Percentiles rank a stretch among this genome's conserved stretches.
Evolutionary conservation across 2,797 vertebrate genomes (phyloP).

Genomic region (Perodicticus potto): DNA sequence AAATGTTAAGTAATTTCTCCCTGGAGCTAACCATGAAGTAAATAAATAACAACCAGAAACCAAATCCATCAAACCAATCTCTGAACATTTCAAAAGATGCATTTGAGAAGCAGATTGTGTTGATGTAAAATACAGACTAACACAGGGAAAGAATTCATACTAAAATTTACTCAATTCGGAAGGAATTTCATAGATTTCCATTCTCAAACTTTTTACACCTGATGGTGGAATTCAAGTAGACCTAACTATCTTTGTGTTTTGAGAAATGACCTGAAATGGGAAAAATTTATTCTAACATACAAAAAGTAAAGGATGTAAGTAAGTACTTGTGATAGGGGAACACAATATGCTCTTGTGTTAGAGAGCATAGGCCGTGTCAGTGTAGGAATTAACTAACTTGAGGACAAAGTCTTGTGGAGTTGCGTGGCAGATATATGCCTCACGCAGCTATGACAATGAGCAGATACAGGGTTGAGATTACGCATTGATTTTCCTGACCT

Average conservation of each 20-base stretch:
- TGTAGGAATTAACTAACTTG: not conserved
- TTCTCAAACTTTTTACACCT: not conserved
- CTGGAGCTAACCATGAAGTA: not conserved
- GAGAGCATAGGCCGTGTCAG: not conserved
- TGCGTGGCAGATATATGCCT: rapidly evolving
- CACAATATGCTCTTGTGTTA: rapidly evolving
- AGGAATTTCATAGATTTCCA: not conserved
- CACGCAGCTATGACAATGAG: too few relatives aligned
- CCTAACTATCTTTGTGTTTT: not conserved
- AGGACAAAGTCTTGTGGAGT: rapidly evolving
- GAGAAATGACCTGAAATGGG: not conserved
- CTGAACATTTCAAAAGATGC: not conserved
- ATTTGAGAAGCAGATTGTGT: not conserved
- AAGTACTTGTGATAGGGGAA: not conserved
- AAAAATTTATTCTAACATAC: not conserved
- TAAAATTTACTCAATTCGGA: not conserved
- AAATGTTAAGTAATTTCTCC: not conserved
- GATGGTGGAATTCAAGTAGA: not conserved
- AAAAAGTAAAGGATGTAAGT: not conserved
- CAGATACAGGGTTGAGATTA: not conserved
- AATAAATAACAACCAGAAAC: not conserved
- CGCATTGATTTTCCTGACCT: not conserved
- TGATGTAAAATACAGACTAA: not conserved
- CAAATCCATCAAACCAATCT: not conserved
- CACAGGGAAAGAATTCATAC: not conserved